Evolutionary conservation across 2,113 vertebrate genomes (phyloP), one percentile per base, ranked within the genome.

Genomic region (Tor tambroides): DNA sequence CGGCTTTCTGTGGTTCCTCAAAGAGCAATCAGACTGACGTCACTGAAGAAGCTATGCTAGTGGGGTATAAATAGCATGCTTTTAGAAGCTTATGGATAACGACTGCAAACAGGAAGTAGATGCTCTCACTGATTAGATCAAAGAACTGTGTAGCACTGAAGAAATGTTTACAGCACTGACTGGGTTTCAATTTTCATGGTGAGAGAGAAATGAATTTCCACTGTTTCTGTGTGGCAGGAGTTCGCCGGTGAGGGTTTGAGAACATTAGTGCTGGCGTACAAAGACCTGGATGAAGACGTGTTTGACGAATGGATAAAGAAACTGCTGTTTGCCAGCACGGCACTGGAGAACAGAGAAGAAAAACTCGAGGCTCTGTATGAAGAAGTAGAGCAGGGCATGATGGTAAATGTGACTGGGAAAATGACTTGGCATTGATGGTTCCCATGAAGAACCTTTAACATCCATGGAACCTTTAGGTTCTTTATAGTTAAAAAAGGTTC

Each of bases 211-310:
- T 21, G 23, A 54, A 12, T 79, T 30, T 75, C 65, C n/a, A 65
- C 19, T 46, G 54, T 46, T 49, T 88, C 71, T 81, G 43, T 82
- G 46, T 9, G 35, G 28, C 78, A 95, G 95, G 95, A 96, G 84
- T 96, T 96, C 92, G 95, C 95, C 46, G 94, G 95, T 9, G 95
- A 95, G 89, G 95, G 95, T 32, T 88, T 96, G 72, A 92, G 95
- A 69, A 96, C 95, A 2, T 91, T 95, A 91, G 95, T 92, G 15
- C 93, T 96, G 2, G 95, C 95, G 1, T 95, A 94, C 88, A 94
- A 94, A 91, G 93, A 95, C 26, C 91, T 96, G 84, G 94, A 94
- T 84, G 94, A 95, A 56, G 93, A 94, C 49, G 90, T 92, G 85
- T 95, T 96, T 88, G 91, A 88, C 82, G 91, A 94, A 81, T 96